phyloP scores from a whole-genome alignment of 1,140 invertebrate genomes.

The Ruditapes philippinarum region DNA sequence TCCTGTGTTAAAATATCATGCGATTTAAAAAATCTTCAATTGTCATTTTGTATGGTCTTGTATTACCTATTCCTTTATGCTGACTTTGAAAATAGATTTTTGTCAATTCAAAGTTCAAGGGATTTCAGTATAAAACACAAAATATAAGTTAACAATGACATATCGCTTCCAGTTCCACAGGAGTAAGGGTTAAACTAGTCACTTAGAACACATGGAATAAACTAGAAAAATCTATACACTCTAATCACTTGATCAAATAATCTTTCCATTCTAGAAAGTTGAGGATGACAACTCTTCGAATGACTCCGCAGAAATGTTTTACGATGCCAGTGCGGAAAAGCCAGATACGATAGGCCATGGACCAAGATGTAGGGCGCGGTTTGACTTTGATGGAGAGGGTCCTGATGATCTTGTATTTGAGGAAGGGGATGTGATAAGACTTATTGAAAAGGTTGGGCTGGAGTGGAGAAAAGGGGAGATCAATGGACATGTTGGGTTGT shows the following conservation, averaged over 20 bases:
- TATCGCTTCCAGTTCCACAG: too few species aligned
- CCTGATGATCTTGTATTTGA: constrained; percentile 88
- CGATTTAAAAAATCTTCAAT: too few species aligned
- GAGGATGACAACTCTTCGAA: constrained; percentile 3
- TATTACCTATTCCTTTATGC: too few species aligned
- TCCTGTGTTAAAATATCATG: too few species aligned
- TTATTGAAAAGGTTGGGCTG: constrained; percentile 91
- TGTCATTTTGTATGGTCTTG: too few species aligned
- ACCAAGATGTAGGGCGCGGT: constrained; percentile 87
- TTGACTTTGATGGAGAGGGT: constrained; percentile 90
- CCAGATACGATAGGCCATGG: constrained; percentile 72
- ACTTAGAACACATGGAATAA: too few species aligned
- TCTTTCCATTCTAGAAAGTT: constrained; percentile 30
- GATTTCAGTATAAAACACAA: too few species aligned
- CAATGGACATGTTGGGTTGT: constrained; percentile 91
- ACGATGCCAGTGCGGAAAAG: constrained; percentile 64
- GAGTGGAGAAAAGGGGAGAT: constrained; percentile 94
- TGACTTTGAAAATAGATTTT: too few species aligned
- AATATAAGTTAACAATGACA: background rate
- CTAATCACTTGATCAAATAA: too few species aligned
- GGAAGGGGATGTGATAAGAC: constrained; percentile 91
- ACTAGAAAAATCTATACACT: too few species aligned
- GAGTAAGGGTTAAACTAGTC: too few species aligned
- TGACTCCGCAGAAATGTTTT: constrained; percentile 52
- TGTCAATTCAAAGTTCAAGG: too few species aligned